Percentiles rank a stretch among this genome's conserved stretches.
These are phyloP conservation scores for Ammodytes marinus DNA, from an alignment of 2,113 vertebrate genomes.

Conservation along the genomic window DNA sequence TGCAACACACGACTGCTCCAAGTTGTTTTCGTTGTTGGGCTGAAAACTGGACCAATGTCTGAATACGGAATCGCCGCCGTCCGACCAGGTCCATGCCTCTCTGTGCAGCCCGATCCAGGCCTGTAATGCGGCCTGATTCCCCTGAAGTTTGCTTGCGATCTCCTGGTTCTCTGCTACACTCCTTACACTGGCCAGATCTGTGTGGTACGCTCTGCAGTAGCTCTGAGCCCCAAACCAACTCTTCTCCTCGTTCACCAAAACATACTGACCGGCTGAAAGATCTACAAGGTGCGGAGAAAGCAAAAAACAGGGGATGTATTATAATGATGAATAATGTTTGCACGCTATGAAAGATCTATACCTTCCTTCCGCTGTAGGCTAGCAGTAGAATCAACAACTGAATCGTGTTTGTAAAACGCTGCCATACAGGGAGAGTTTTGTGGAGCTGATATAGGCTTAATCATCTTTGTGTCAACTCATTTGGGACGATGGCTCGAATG, in stretches of 20 bases:
- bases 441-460: no score
- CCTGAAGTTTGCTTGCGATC: background rate
- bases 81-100: constrained; percentile 35
- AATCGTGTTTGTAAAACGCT: no score
- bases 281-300: background rate
- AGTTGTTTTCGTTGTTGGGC: background rate
- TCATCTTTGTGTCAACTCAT: no score
- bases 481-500: no score
- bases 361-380: no score
- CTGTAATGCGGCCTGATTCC: accelerated
- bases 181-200: constrained; percentile 32
- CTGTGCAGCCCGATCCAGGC: constrained; percentile 45
- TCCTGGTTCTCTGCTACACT: background rate
- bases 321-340: background rate
- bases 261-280: accelerated
- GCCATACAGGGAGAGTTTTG: no score
- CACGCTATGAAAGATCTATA: background rate
- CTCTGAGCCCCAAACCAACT: constrained; percentile 12
- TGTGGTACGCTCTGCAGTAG: constrained; percentile 26
- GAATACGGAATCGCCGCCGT: background rate
- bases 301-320: background rate
- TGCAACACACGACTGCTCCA: background rate
- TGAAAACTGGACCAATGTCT: background rate
- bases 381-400: no score
- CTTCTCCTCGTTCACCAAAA: background rate